Conservation (phyloP, 2,113 vertebrate species). For the Anarhynchus alexandrinus region DNA sequence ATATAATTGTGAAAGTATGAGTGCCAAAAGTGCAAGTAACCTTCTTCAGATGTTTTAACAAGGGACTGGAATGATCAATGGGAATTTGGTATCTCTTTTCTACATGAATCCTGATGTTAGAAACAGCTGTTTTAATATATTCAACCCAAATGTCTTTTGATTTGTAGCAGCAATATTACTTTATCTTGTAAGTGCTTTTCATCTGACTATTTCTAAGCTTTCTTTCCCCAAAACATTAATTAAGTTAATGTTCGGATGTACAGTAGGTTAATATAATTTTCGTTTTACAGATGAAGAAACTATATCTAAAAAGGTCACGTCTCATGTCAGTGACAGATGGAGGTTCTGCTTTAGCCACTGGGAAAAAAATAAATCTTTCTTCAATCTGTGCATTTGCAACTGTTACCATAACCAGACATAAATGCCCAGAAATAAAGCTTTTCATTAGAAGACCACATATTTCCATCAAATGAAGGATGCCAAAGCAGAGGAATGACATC, state of each 20-base stretch:
- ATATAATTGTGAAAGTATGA: neutral
- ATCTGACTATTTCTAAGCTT: neutral
- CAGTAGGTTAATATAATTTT: constrained; percentile 1
- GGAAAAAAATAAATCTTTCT: neutral
- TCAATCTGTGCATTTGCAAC: neutral
- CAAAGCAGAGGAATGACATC: neutral
- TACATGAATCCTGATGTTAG: neutral
- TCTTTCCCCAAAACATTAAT: neutral
- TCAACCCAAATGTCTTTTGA: neutral
- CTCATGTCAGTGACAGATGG: neutral
- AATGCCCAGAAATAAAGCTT: neutral
- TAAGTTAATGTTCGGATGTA: constrained; percentile 6
- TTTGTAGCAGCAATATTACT: neutral
- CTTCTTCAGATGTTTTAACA: neutral
- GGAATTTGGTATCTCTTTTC: neutral
- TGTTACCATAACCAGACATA: neutral
- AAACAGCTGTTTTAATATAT: neutral
- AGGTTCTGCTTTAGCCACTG: neutral
- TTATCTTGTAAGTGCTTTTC: neutral
- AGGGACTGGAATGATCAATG: neutral
- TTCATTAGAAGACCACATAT: neutral
- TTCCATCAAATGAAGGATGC: neutral
- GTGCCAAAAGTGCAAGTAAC: neutral
- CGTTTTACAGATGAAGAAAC: neutral
- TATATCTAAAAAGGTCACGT: neutral